Percentiles rank a stretch among this genome's conserved stretches.
phyloP scores from a whole-genome alignment of 2,888 invertebrate species.

The Macrophya alboannulata region DNA sequence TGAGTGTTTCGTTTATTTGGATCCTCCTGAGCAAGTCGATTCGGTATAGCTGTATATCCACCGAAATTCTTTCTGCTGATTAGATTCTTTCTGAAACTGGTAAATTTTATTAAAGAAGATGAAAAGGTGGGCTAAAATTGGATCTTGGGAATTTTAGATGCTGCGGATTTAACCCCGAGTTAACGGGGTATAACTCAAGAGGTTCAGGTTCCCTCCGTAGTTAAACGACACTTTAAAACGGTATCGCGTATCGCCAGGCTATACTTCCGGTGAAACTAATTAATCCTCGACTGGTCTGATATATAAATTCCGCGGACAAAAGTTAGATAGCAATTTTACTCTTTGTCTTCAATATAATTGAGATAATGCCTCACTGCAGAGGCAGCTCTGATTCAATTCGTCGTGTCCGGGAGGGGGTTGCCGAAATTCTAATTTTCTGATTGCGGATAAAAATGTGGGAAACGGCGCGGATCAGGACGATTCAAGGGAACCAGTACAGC shows the following conservation, averaged over 20 bases:
- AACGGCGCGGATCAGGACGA: not conserved
- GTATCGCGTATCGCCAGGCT: not conserved
- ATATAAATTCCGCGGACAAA: not conserved
- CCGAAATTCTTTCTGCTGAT: not conserved
- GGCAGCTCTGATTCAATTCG: not conserved
- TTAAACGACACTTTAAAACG: constrained; percentile 26
- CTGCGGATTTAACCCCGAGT: constrained; percentile 12
- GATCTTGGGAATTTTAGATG: not conserved
- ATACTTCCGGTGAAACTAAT: constrained; percentile 12
- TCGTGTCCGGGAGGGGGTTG: not conserved
- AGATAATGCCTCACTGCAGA: not conserved
- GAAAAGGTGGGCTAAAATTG: not conserved
- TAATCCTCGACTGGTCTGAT: not conserved
- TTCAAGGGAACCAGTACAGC: no score
- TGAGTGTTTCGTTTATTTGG: not conserved
- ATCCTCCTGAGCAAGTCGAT: not conserved
- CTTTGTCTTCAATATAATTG: not conserved
- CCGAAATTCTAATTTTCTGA: not conserved
- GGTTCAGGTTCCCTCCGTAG: constrained; percentile 4
- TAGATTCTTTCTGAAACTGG: not conserved
- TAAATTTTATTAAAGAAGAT: not conserved
- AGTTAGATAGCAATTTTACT: not conserved
- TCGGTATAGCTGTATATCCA: not conserved
- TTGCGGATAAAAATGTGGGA: not conserved
- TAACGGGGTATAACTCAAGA: constrained; percentile 14